Conservation (phyloP, 2,888 invertebrate species). For the Mystacides longicornis region DNA sequence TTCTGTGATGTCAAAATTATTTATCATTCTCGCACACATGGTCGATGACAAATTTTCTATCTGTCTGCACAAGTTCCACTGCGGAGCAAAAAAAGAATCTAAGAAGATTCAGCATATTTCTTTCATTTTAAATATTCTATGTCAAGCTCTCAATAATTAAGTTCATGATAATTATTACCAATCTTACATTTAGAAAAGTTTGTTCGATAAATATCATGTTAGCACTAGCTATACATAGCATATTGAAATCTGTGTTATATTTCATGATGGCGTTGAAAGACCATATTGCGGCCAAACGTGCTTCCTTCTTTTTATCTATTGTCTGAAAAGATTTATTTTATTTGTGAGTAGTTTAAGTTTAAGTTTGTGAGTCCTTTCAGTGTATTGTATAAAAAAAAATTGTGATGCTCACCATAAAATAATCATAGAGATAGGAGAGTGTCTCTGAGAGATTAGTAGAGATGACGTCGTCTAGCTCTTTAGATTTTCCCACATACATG, state of each 20-base stretch:
- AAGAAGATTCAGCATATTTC: too few species aligned
- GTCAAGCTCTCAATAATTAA: too few species aligned
- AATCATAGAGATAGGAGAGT: background rate
- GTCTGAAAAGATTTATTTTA: constrained; percentile 10
- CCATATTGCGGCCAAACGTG: constrained; percentile 48
- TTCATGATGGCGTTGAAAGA: constrained; percentile 45
- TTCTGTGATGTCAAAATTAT: constrained; percentile 35
- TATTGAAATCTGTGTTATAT: constrained; percentile 46
- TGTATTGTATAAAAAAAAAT: too few species aligned
- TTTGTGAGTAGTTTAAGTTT: too few species aligned
- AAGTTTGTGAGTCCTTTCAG: background rate
- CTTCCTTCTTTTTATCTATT: constrained; percentile 1
- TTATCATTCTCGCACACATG: constrained; percentile 33
- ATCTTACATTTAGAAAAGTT: too few species aligned
- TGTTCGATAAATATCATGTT: constrained; percentile 40
- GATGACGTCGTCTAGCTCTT: background rate
- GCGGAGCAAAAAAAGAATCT: background rate
- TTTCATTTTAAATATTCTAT: too few species aligned
- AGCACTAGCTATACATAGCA: constrained; percentile 48
- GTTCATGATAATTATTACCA: too few species aligned
- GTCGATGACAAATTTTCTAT: constrained; percentile 20
- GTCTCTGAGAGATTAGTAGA: background rate
- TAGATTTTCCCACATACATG: background rate
- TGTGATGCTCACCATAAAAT: background rate
- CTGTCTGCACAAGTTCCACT: constrained; percentile 29